A percentile compares a stretch with the other conserved stretches of the same genome.
Conservation (phyloP, 1,140 invertebrate species). For the Micrasema longulum region DNA sequence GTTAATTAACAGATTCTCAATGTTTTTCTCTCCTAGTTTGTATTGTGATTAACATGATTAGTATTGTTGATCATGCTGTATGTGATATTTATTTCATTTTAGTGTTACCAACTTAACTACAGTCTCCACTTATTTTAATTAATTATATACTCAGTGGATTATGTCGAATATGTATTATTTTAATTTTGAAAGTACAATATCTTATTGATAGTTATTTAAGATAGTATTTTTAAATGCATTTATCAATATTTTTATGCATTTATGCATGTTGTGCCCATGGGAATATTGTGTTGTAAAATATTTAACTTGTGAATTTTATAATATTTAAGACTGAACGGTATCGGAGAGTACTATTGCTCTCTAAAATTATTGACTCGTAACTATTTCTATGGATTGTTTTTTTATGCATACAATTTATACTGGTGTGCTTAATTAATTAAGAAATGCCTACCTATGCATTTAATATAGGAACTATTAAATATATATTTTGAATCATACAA, state of each 20-base stretch:
- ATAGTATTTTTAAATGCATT: neutral
- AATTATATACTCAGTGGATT: neutral
- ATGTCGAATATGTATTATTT: neutral
- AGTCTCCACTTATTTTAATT: neutral
- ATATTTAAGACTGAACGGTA: constrained; percentile 14
- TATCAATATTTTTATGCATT: neutral
- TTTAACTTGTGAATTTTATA: constrained; percentile 19
- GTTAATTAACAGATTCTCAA: neutral
- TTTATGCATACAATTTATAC: too few relatives aligned
- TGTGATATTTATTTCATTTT: constrained; percentile 32
- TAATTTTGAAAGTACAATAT: constrained; percentile 10
- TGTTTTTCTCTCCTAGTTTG: neutral
- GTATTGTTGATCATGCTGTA: constrained; percentile 17
- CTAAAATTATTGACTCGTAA: constrained; percentile 3
- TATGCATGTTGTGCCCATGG: neutral
- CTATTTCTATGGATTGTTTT: too few relatives aligned
- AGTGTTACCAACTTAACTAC: constrained; percentile 3
- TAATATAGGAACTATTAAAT: too few relatives aligned
- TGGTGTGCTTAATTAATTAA: too few relatives aligned
- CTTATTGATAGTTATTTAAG: neutral
- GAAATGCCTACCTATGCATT: too few relatives aligned
- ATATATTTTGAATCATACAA: too few relatives aligned
- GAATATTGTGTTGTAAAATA: constrained; percentile 7
- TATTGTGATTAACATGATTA: constrained; percentile 8
- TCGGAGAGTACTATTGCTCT: constrained; percentile 4